A percentile compares a stretch with the other conserved stretches of the same genome.
phyloP scores from a whole-genome alignment of 2,888 invertebrate species.

The Caenorhabditis sp. region DNA sequence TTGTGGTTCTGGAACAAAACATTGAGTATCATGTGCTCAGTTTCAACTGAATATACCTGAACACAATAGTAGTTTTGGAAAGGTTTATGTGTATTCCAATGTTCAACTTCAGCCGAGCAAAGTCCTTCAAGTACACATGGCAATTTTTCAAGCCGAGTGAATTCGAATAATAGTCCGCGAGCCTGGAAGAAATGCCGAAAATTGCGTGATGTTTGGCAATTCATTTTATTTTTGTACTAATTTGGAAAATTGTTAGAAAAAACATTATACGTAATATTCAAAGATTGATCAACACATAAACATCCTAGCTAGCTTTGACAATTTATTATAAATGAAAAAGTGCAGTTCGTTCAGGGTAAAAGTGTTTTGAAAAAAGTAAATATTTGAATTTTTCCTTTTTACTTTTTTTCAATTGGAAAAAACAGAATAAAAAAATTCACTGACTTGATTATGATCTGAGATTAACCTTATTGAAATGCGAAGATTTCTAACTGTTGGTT shows the following conservation, averaged over 20 bases:
- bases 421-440: too few species aligned
- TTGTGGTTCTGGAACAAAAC: slow-evolving; percentile 22
- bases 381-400: too few species aligned
- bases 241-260: not conserved
- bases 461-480: too few species aligned
- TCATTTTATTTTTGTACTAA: not conserved
- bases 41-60: slow-evolving; percentile 21
- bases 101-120: slow-evolving; percentile 53
- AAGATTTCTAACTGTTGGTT: not conserved
- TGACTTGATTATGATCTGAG: too few species aligned
- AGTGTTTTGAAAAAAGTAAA: too few species aligned
- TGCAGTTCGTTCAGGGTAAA: too few species aligned
- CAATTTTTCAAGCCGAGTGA: slow-evolving; percentile 84
- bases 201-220: not conserved
- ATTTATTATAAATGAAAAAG: too few species aligned
- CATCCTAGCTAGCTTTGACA: too few species aligned
- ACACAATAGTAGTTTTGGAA: slow-evolving; percentile 60
- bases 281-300: too few species aligned
- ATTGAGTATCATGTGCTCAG: not conserved
- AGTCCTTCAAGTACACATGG: slow-evolving; percentile 86
- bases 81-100: slow-evolving; percentile 63
- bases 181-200: slow-evolving; percentile 75
- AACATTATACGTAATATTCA: too few species aligned
- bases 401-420: too few species aligned
- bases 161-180: slow-evolving; percentile 87